Conservation (phyloP, 2,797 vertebrate species). For the Clamator glandarius region DNA sequence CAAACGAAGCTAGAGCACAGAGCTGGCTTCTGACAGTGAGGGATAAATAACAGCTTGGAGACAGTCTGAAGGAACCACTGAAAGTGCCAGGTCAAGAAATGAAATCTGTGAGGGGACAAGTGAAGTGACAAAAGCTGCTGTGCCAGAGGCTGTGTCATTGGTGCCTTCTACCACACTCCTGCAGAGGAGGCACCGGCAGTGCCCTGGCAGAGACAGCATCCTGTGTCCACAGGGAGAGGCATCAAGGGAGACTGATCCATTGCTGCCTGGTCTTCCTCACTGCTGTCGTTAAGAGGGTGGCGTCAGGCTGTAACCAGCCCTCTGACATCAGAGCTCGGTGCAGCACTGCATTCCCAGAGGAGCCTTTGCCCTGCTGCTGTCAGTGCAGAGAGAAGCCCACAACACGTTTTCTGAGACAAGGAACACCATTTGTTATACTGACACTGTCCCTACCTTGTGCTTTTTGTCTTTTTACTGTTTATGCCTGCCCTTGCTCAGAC, state of each 20-base stretch:
- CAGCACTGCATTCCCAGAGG: not conserved
- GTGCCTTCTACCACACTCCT: not conserved
- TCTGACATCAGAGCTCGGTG: not conserved
- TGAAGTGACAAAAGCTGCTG: not conserved
- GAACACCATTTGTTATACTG: not conserved
- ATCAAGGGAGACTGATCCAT: not conserved
- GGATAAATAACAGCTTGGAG: slow-evolving; percentile 17
- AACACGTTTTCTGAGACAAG: not conserved
- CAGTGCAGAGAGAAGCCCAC: accelerated
- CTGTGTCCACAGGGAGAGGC: accelerated
- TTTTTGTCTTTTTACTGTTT: not conserved
- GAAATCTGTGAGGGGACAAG: not conserved
- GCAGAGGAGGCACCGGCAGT: accelerated
- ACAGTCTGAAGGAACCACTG: not conserved
- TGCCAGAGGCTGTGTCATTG: not conserved
- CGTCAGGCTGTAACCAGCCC: not conserved
- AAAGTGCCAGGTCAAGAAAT: not conserved
- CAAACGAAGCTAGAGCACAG: not conserved
- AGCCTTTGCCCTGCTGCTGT: not conserved
- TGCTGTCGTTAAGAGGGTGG: not conserved
- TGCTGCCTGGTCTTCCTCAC: accelerated
- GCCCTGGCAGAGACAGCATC: accelerated
- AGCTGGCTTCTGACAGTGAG: not conserved
- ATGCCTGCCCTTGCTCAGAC: not conserved
- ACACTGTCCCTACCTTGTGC: accelerated